These are phyloP conservation scores for Drosophila mauritiana DNA, from an alignment of 1,140 invertebrate species.

Conservation along the genomic window DNA sequence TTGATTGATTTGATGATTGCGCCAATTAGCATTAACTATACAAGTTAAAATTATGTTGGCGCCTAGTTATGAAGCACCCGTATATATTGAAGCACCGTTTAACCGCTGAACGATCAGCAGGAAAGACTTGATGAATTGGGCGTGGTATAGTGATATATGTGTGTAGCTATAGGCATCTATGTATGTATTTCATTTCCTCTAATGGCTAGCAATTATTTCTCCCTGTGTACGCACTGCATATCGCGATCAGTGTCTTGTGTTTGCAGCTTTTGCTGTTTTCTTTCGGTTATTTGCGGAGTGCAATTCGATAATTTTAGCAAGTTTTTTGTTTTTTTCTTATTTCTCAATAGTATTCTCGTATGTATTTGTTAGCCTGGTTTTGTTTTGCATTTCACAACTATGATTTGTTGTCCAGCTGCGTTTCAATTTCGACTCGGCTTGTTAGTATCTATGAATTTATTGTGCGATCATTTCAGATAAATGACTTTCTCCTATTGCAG, in stretches of 20 bases:
- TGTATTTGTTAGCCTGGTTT: constrained; percentile 8
- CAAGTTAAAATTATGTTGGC: constrained; percentile 1
- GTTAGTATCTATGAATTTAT: constrained; percentile 17
- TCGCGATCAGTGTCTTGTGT: constrained; percentile 12
- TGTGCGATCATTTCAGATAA: constrained; percentile 10
- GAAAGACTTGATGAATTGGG: constrained; percentile 2
- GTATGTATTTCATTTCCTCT: not conserved
- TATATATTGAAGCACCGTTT: constrained; percentile 6
- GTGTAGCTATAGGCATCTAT: constrained; percentile 7
- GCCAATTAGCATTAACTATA: constrained; percentile 2
- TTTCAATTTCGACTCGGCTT: constrained; percentile 19
- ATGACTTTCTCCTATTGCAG: constrained; percentile 6
- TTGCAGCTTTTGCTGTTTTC: not conserved
- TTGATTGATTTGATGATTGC: not conserved
- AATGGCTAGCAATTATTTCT: constrained; percentile 12
- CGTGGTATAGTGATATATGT: not conserved
- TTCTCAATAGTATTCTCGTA: constrained; percentile 20
- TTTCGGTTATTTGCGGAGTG: constrained; percentile 11
- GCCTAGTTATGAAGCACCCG: constrained; percentile 6
- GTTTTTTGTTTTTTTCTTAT: not conserved
- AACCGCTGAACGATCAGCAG: not conserved
- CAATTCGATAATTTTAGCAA: constrained; percentile 11
- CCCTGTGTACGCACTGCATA: constrained; percentile 4
- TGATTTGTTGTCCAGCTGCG: not conserved
- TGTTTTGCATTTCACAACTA: constrained; percentile 9